phyloP scores from a whole-genome alignment of 1,140 invertebrate species.

The Oryzaephilus surinamensis region DNA sequence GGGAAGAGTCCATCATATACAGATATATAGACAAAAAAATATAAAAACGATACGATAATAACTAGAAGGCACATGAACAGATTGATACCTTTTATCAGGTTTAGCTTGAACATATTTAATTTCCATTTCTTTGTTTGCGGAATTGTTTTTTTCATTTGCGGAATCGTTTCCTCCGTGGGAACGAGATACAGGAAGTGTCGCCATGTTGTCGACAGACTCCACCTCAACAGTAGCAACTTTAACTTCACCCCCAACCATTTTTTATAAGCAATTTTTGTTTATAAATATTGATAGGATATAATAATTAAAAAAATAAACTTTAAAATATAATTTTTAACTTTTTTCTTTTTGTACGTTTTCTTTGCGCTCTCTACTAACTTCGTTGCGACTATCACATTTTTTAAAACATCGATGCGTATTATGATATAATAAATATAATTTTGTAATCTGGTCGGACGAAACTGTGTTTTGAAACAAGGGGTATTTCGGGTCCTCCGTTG shows the following conservation, averaged over 20 bases:
- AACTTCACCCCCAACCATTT: constrained; percentile 61
- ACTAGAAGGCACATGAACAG: too few relatives aligned
- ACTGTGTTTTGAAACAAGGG: too few relatives aligned
- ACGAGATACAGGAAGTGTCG: constrained; percentile 61
- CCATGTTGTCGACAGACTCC: constrained; percentile 72
- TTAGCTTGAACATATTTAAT: constrained; percentile 71
- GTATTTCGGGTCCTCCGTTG: too few relatives aligned
- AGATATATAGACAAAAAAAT: constrained; percentile 1
- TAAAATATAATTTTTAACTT: too few relatives aligned
- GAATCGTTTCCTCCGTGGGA: constrained; percentile 21
- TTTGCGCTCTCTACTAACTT: too few relatives aligned
- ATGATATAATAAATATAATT: too few relatives aligned
- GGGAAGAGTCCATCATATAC: background rate
- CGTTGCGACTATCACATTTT: constrained; percentile 10
- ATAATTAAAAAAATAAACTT: too few relatives aligned
- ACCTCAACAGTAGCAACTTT: constrained; percentile 77
- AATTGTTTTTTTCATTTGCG: constrained; percentile 50
- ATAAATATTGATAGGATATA: too few relatives aligned
- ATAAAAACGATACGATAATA: too few relatives aligned
- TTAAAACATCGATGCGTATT: constrained; percentile 9
- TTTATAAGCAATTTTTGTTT: constrained; percentile 2
- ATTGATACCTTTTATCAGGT: constrained; percentile 69
- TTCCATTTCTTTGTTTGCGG: constrained; percentile 77
- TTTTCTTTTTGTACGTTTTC: too few relatives aligned
- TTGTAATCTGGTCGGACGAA: too few relatives aligned